phyloP scores from a whole-genome alignment of 2,113 vertebrate genomes.

The Craseonycteris thonglongyai region DNA sequence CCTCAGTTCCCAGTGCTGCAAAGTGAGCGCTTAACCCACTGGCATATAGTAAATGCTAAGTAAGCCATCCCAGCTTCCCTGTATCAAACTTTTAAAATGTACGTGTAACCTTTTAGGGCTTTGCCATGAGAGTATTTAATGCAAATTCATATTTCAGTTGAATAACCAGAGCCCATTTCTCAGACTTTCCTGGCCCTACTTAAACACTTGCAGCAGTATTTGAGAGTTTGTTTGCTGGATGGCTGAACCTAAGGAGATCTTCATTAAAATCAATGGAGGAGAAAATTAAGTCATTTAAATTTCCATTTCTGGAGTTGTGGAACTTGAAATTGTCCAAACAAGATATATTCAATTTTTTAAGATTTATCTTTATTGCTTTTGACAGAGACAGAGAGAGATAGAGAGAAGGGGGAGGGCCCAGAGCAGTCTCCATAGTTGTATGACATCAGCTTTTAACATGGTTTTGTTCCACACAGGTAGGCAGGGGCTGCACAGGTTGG shows the following conservation, averaged over 20 bases:
- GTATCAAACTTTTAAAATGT: slow-evolving; percentile 17
- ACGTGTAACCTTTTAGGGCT: slow-evolving; percentile 1
- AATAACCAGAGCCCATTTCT: slow-evolving; percentile 39
- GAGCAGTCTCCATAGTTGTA: too few relatives aligned
- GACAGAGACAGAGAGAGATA: too few relatives aligned
- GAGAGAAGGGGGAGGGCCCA: too few relatives aligned
- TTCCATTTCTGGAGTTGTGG: slow-evolving; percentile 60
- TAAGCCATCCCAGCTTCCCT: too few relatives aligned
- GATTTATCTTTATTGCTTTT: too few relatives aligned
- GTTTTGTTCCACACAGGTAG: too few relatives aligned
- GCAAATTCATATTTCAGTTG: slow-evolving; percentile 55
- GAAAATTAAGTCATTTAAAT: slow-evolving; percentile 72
- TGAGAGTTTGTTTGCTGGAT: slow-evolving; percentile 36
- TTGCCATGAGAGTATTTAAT: slow-evolving; percentile 39
- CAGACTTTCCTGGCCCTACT: slow-evolving; percentile 14
- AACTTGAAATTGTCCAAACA: slow-evolving; percentile 67
- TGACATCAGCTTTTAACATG: too few relatives aligned
- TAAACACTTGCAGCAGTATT: slow-evolving; percentile 10
- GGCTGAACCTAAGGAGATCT: slow-evolving; percentile 44
- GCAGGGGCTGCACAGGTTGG: too few relatives aligned
- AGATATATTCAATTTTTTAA: slow-evolving; percentile 65
- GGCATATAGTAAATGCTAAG: too few relatives aligned
- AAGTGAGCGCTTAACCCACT: too few relatives aligned
- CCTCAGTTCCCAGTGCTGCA: too few relatives aligned
- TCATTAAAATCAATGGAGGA: slow-evolving; percentile 73